Evolutionary conservation across 2,113 vertebrate genomes (phyloP).

Genomic region (Pterocles gutturalis): DNA sequence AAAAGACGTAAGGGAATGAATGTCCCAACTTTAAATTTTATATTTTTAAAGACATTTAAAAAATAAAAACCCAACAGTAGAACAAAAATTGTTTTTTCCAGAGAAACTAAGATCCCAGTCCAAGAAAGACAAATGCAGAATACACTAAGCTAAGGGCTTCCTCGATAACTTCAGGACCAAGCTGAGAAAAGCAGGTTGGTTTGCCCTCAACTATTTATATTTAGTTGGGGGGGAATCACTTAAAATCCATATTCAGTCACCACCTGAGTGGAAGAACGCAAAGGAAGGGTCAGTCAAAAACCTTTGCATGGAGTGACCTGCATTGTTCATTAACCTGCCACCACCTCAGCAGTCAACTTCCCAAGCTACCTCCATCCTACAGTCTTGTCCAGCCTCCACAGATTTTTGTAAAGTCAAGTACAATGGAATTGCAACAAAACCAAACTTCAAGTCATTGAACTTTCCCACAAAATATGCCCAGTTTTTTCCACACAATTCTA

Average conservation of each 20-base stretch:
- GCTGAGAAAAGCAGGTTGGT: neutral
- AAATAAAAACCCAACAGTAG: slow-evolving; percentile 4
- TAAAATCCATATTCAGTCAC: neutral
- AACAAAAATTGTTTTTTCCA: slow-evolving; percentile 38
- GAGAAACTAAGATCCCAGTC: neutral
- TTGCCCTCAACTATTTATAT: neutral
- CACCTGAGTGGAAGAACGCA: neutral
- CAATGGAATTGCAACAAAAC: neutral
- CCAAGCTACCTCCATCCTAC: neutral
- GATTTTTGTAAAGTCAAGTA: neutral
- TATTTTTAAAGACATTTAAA: neutral
- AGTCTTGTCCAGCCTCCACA: neutral
- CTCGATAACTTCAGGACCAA: neutral
- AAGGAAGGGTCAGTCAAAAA: neutral
- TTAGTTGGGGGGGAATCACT: neutral
- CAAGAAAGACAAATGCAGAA: slow-evolving; percentile 42
- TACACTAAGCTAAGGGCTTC: neutral
- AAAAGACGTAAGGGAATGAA: neutral
- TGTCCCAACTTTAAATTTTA: neutral
- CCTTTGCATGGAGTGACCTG: neutral
- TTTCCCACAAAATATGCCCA: neutral
- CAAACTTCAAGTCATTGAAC: neutral
- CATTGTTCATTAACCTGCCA: neutral
- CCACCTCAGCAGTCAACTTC: neutral
- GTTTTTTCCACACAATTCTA: neutral